These are phyloP conservation scores for Actenoides hombroni DNA, from an alignment of 2,113 vertebrate species.

Conservation along the genomic window DNA sequence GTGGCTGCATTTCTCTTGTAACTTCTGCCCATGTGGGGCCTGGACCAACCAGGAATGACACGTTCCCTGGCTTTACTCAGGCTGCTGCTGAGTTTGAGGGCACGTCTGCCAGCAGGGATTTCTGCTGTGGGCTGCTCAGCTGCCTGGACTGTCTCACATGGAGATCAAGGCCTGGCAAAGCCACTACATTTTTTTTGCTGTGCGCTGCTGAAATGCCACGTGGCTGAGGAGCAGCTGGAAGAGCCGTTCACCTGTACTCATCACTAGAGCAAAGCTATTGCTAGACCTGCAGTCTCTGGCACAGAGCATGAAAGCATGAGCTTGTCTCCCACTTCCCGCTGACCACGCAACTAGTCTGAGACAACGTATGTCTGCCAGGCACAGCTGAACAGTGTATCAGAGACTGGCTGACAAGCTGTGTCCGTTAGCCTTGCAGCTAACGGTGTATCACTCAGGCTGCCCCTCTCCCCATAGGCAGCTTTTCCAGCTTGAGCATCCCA, in stretches of 20 bases:
- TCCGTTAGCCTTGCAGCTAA: neutral
- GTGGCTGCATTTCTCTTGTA: neutral
- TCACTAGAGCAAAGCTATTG: neutral
- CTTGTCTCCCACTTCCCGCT: neutral
- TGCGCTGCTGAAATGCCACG: neutral
- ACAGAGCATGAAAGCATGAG: neutral
- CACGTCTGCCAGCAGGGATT: conserved; percentile 9
- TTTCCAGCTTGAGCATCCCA: neutral
- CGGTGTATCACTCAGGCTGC: neutral
- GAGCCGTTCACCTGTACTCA: neutral
- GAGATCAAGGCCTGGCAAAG: conserved; percentile 14
- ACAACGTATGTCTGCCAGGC: neutral
- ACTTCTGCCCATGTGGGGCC: neutral
- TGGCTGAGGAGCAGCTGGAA: conserved; percentile 19
- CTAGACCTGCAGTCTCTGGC: neutral
- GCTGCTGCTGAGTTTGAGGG: neutral
- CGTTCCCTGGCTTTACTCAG: neutral
- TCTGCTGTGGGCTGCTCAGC: neutral
- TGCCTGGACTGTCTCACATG: neutral
- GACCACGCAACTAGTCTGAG: neutral
- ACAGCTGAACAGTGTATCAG: neutral
- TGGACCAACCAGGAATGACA: neutral
- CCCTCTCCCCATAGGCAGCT: neutral
- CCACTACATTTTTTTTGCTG: neutral
- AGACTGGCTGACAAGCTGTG: neutral